These are phyloP conservation scores for Chaetodon trifascialis DNA, from an alignment of 2,113 vertebrate genomes.

Conservation along the genomic window DNA sequence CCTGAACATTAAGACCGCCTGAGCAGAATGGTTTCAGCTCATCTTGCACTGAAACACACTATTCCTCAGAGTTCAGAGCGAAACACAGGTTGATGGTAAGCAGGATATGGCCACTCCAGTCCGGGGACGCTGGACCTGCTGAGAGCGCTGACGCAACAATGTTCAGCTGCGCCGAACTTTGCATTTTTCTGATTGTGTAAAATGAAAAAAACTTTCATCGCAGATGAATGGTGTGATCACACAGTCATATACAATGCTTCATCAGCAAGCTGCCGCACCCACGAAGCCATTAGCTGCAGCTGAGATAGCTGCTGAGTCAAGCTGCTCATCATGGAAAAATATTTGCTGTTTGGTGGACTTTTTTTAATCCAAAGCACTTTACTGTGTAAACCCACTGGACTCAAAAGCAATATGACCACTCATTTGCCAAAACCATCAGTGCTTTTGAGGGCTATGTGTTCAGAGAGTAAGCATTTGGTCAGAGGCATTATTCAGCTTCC, in stretches of 20 bases:
- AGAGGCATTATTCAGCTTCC: too few species aligned
- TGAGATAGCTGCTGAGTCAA: conserved; percentile 7
- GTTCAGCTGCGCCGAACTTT: neutral
- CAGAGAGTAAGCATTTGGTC: neutral
- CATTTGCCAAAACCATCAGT: neutral
- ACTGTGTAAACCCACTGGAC: neutral
- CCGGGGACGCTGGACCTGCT: neutral
- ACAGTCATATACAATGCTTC: conserved; percentile 3
- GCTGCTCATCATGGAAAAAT: neutral
- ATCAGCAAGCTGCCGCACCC: conserved; percentile 10
- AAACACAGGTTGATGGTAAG: neutral
- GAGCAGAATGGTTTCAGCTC: neutral
- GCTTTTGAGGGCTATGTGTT: neutral
- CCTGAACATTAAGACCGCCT: neutral
- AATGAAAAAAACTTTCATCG: too few species aligned
- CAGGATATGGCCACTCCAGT: neutral
- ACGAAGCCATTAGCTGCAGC: neutral
- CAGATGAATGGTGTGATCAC: conserved; percentile 29
- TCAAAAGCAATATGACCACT: neutral
- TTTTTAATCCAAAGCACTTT: neutral
- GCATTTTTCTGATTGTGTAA: neutral
- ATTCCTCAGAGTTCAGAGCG: neutral
- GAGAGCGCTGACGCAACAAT: neutral
- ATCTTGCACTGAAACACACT: neutral
- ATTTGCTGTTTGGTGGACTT: neutral